A percentile compares a stretch with the other conserved stretches of the same genome.
Evolutionary conservation across 2,797 vertebrate genomes (phyloP).

Genomic region (Gadopsis bispinosus): DNA sequence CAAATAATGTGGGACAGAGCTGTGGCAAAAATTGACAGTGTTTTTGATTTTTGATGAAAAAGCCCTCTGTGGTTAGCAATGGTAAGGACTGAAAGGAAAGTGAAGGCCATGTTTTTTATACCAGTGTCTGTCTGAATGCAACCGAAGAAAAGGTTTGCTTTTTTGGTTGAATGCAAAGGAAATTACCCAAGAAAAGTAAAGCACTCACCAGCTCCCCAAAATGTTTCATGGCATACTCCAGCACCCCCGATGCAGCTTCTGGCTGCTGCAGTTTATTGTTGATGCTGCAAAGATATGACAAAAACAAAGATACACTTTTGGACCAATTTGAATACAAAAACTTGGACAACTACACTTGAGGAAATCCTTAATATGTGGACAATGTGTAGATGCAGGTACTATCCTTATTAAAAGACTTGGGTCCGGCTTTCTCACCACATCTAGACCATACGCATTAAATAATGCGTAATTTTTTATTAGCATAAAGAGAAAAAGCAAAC

Average conservation of each 20-base stretch:
- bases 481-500: too few species aligned
- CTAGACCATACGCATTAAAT: too few species aligned
- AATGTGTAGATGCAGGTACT: background rate
- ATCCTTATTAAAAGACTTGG: slow-evolving; percentile 2
- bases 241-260: slow-evolving; percentile 95
- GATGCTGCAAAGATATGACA: slow-evolving; percentile 87
- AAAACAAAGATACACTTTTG: slow-evolving; percentile 32
- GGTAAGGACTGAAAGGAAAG: background rate
- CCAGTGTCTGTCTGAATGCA: background rate
- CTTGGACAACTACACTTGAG: background rate
- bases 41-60: background rate
- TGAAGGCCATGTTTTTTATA: background rate
- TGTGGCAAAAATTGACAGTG: background rate
- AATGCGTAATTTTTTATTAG: too few species aligned
- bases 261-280: slow-evolving; percentile 99
- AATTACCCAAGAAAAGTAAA: background rate
- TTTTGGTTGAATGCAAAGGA: background rate
- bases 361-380: slow-evolving; percentile 9
- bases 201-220: slow-evolving; percentile 96
- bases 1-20: background rate
- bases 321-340: slow-evolving; percentile 5
- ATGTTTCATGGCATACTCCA: slow-evolving; percentile 99
- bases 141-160: background rate
- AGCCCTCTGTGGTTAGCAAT: background rate
- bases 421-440: background rate